These are phyloP conservation scores for Alosa alosa DNA, from an alignment of 2,113 vertebrate species.

Conservation along the genomic window DNA sequence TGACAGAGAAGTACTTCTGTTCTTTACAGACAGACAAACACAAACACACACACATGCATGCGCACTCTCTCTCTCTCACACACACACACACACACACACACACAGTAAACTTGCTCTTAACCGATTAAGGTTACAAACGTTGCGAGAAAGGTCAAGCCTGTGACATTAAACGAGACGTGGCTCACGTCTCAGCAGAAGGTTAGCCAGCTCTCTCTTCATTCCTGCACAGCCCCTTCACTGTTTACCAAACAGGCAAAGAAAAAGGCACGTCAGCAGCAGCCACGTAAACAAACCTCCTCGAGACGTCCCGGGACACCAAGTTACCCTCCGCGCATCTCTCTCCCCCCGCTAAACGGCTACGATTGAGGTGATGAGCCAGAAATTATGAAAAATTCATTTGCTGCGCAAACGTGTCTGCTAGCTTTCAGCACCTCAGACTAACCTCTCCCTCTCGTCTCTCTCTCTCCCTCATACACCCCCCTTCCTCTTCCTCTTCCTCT, in stretches of 20 bases:
- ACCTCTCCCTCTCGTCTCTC: neutral
- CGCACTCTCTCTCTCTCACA: too few species aligned
- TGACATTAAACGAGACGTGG: neutral
- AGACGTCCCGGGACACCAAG: neutral
- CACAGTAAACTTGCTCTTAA: constrained; percentile 4
- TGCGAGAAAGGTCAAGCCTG: neutral
- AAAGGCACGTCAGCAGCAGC: neutral
- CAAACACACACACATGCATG: neutral
- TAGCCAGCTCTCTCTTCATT: neutral
- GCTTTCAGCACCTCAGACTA: neutral
- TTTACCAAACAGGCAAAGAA: constrained; percentile 4
- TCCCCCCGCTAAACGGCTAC: neutral
- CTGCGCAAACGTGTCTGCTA: constrained; percentile 9
- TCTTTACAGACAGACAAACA: too few species aligned
- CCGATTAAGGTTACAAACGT: neutral
- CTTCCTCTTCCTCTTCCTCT: neutral
- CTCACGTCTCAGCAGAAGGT: neutral
- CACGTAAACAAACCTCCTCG: constrained; percentile 7
- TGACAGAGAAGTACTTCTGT: neutral
- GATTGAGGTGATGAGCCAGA: neutral
- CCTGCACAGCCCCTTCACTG: neutral
- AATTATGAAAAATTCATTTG: constrained; percentile 9
- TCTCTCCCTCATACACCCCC: neutral
- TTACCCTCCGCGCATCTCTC: neutral
- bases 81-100: neutral